Conservation (phyloP, 53 echinoderm and acorn worm species). For the Zoroaster sp. region DNA sequence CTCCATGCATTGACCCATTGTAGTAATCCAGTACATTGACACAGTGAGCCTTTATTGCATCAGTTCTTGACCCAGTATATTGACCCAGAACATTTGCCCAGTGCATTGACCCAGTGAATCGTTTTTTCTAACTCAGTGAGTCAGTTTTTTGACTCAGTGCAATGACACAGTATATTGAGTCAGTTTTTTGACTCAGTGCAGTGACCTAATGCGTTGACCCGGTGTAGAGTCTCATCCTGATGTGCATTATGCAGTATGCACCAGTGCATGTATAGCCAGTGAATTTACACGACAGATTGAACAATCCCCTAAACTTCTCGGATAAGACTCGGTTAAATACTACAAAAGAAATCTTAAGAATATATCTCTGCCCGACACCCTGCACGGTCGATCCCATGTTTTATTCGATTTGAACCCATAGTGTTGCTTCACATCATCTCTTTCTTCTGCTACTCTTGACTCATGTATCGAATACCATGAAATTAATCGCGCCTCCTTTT, state of each 20-base stretch:
- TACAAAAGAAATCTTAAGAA: too few relatives aligned
- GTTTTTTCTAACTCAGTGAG: not conserved
- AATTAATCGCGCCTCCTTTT: constrained; percentile 29
- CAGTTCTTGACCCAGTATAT: not conserved
- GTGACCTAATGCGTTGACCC: not conserved
- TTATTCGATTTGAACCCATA: not conserved
- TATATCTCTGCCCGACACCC: too few relatives aligned
- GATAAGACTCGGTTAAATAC: too few relatives aligned
- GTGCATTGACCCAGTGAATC: not conserved
- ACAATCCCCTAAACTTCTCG: too few relatives aligned
- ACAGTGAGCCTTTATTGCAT: too few relatives aligned
- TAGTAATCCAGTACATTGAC: not conserved
- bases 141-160: not conserved
- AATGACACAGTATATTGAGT: not conserved
- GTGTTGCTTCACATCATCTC: not conserved
- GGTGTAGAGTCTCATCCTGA: too few relatives aligned
- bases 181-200: not conserved
- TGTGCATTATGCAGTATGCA: too few relatives aligned
- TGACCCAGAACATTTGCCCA: not conserved
- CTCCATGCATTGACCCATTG: not conserved
- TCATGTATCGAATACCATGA: constrained; percentile 16
- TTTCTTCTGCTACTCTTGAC: not conserved
- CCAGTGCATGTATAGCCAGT: too few relatives aligned
- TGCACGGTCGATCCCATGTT: too few relatives aligned
- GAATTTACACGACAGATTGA: too few relatives aligned